Base-by-base conservation (phyloP, 2,888 invertebrate genomes). In the Dryomyza anilis region DNA sequence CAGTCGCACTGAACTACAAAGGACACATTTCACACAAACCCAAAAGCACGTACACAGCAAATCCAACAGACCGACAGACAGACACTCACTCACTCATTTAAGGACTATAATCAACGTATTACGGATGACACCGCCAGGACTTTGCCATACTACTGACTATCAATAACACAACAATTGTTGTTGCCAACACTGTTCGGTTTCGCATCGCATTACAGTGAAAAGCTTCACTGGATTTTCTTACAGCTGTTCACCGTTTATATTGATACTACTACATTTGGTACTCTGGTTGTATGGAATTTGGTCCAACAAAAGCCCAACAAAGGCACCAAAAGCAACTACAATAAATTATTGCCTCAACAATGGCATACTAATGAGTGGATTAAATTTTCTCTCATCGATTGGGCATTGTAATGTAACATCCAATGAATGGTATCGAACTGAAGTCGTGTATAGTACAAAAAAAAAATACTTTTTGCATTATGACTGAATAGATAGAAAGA, bases 191-290 rank as follows among this genome's bases (percentile, higher is more conserved):
- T 33, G 50, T 5, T 50, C 23, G 4, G 50, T 25, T 27, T 25
- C 27, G 50, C 50, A 50, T 50, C 50, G 50, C 48, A 48, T 48
- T 25, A 48, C 21, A 5, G 48, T 48, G 21, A 48, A 48, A 48
- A 48, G 48, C 50, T n/a, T 27, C 50, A 50, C 23, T 50, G 27
- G 50, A 50, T 50, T 25, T 50, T 50, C 50, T 43, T 43, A 16
- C 16, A 43, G n/a, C n/a, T 7, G 39, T 7, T 39, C 39, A 39
- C 3, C 39, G n/a, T 33, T 33, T 7, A 33, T 33, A 12, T 33
- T 33, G 33, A 33, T 33, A 12, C n/a, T n/a, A n/a, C n/a, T n/a
- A n/a, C n/a, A n/a, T n/a, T n/a, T n/a, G n/a, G n/a, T n/a, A n/a
- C n/a, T n/a, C n/a, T 33, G 7, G 33, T 33, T 33, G 33, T n/a